Conservation (phyloP, 2,113 vertebrate genomes). For the Cynopterus brachyotis region DNA sequence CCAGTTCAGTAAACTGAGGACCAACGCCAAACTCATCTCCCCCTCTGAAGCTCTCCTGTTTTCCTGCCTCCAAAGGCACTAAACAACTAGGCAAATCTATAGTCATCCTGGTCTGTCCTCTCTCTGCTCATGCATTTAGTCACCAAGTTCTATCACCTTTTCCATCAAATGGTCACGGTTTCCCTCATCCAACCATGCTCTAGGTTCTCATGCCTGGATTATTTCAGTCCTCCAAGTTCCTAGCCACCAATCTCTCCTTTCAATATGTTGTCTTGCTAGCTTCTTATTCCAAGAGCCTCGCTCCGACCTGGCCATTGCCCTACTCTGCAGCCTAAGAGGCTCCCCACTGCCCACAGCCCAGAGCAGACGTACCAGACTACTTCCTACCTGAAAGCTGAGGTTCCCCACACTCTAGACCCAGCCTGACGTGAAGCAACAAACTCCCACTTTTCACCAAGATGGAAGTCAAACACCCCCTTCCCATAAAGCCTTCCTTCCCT, state of each 20-base stretch:
- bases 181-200: not conserved
- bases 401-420: not conserved
- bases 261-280: not conserved
- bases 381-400: not conserved
- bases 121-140: not conserved
- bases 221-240: not conserved
- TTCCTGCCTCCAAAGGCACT: not conserved
- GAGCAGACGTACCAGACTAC: not conserved
- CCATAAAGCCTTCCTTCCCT: not conserved
- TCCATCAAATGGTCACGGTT: not conserved
- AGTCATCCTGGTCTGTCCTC: conserved; percentile 9
- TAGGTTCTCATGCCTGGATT: not conserved
- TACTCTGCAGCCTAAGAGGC: not conserved
- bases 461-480: not conserved
- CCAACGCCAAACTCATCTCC: not conserved
- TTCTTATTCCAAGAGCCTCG: conserved; percentile 25
- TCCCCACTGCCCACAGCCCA: not conserved
- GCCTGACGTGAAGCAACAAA: conserved; percentile 20
- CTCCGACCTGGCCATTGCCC: not conserved
- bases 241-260: not conserved
- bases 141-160: not conserved
- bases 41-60: not conserved
- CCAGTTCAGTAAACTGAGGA: not conserved
- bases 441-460: not conserved
- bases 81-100: not conserved